Evolutionary conservation across 2,797 vertebrate genomes (phyloP).

Genomic region (Molossus alvarezi): DNA sequence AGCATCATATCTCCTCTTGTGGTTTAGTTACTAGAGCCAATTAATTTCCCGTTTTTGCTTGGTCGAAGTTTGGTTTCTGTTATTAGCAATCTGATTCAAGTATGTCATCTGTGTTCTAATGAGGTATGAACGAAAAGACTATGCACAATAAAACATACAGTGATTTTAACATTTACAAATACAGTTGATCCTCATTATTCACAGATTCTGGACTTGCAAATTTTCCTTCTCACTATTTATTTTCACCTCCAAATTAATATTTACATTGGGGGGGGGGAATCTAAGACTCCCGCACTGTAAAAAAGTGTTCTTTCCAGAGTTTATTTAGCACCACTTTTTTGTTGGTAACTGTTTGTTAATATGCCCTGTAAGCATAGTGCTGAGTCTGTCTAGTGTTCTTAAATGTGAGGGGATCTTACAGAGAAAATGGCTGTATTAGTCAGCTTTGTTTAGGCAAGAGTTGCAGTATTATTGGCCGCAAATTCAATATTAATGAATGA

Average conservation of each 20-base stretch:
- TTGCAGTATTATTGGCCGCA: not conserved
- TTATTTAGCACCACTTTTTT: not conserved
- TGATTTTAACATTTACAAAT: conserved; percentile 30
- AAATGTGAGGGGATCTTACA: not conserved
- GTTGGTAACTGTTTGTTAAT: not conserved
- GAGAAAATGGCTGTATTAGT: not conserved
- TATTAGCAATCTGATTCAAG: not conserved
- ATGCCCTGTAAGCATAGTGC: not conserved
- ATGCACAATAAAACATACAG: not conserved
- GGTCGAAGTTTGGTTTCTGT: not conserved
- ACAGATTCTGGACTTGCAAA: not conserved
- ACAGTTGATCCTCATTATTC: not conserved
- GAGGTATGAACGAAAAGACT: not conserved
- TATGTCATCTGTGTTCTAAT: not conserved
- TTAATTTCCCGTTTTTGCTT: not conserved
- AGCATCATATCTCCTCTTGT: not conserved
- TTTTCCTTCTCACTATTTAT: not conserved
- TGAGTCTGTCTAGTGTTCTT: not conserved
- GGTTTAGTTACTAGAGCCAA: not conserved
- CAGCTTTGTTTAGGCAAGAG: not conserved
- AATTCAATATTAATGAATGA: not conserved
- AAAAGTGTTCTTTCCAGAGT: not conserved
- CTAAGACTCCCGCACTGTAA: not conserved
- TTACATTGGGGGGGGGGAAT: not conserved
- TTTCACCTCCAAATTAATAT: not conserved